Evolutionary conservation across 2,113 vertebrate genomes (phyloP), one percentile per base, ranked within the genome.

Genomic region (Catharus bicknelli): DNA sequence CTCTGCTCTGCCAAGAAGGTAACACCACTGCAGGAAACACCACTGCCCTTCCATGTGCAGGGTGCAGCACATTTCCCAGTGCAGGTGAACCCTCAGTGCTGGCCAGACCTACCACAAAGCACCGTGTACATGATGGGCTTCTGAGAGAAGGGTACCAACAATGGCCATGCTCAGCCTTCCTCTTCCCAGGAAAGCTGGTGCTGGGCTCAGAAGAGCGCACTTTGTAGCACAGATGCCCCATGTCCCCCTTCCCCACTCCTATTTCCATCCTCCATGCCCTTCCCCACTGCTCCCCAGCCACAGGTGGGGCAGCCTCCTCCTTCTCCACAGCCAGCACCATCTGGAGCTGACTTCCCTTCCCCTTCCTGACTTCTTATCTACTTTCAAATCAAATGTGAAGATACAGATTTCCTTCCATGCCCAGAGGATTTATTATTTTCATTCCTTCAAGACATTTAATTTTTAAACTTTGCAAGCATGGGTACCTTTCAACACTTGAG

Each of bases 331-430:
- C 63, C 47, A 75, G 53, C 72, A 77, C 81, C 86, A 91, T 93
- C 90, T 92, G 95, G 89, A 96, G 76, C 68, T 54, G 83, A 87
- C 92, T 92, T 93, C 90, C 93, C 83, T 67, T 92, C 68, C 45
- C 34, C 64, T 72, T 66, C 76, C 48, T 15, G 43, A 67, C 66
- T 95, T 91, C 61, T 90, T 85, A 90, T 88, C 95, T 96, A 88
- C 90, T 93, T 95, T 78, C 72, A 75, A 93, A 95, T 90, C 90
- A 95, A 92, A 97, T 85, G 50, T 78, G 93, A 95, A 96, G 84
- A 87, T 67, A 93, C 5, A 81, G 74, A 92, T 93, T 96, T 96
- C 91, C 61, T 96, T 90, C 92, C 91, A 64, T 94, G 91, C 94
- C 94, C 86, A 94, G 77, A 93, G 93, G 94, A 94, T 88, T 96